Conservation (phyloP, 2,888 invertebrate species). For the Macrophya alboannulata region DNA sequence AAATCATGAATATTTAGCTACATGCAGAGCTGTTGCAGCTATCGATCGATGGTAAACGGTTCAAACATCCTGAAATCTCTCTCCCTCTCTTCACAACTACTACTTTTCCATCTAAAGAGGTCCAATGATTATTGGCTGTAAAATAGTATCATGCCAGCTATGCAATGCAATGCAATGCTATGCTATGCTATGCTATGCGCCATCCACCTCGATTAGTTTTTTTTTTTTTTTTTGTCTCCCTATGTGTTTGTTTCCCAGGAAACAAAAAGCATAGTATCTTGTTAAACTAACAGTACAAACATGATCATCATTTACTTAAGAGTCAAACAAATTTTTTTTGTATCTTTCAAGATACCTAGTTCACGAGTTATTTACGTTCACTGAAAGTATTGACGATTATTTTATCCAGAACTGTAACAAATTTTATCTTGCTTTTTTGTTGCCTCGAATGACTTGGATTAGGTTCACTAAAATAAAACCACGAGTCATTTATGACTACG, state of each 20-base stretch:
- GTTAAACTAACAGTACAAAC: neutral
- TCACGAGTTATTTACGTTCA: neutral
- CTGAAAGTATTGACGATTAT: neutral
- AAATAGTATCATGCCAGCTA: neutral
- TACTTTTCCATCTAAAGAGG: neutral
- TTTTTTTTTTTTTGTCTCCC: neutral
- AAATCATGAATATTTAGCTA: slow-evolving; percentile 74
- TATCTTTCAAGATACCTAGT: too few relatives aligned
- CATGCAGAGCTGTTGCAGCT: slow-evolving; percentile 21
- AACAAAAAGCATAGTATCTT: neutral
- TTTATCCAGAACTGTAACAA: neutral
- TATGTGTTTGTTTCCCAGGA: neutral
- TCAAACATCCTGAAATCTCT: neutral
- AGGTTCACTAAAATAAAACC: neutral
- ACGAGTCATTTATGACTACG: neutral
- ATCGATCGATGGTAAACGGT: neutral
- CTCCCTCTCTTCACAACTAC: neutral
- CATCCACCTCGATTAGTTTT: neutral
- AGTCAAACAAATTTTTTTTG: neutral
- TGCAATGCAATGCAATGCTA: neutral
- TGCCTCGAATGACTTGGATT: neutral
- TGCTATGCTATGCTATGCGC: neutral
- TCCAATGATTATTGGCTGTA: neutral
- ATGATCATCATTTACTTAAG: neutral
- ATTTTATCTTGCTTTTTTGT: neutral